Conservation (phyloP, 2,888 invertebrate genomes). For the Drosophila mimetica region DNA sequence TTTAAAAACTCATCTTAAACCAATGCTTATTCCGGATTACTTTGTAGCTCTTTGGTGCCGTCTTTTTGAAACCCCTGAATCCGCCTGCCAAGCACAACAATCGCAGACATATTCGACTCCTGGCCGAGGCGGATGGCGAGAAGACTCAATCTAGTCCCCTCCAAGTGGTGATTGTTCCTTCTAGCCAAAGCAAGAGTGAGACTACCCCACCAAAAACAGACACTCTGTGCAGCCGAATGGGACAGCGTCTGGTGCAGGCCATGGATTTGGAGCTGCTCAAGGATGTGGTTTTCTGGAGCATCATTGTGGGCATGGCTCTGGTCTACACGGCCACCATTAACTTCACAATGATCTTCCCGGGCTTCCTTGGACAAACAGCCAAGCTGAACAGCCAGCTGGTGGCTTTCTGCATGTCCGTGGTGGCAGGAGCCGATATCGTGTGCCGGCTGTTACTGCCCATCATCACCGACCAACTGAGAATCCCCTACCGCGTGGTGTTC, state of each 20-base stretch:
- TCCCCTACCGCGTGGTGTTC: conserved; percentile 87
- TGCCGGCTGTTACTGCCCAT: conserved; percentile 88
- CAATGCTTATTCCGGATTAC: neutral
- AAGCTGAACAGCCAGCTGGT: conserved; percentile 85
- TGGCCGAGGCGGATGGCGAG: conserved; percentile 58
- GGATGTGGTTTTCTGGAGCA: conserved; percentile 88
- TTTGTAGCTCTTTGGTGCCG: conserved; percentile 86
- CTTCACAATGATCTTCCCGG: conserved; percentile 89
- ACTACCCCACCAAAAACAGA: conserved; percentile 11
- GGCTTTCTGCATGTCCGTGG: conserved; percentile 89
- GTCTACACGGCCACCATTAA: conserved; percentile 89
- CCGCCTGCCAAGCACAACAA: conserved; percentile 80
- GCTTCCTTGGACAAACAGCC: conserved; percentile 85
- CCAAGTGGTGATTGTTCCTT: conserved; percentile 49
- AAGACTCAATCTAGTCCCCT: conserved; percentile 48
- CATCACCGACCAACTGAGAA: conserved; percentile 87
- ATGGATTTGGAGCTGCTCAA: conserved; percentile 88
- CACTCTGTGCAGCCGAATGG: conserved; percentile 68
- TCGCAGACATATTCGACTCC: conserved; percentile 74
- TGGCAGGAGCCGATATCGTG: conserved; percentile 88
- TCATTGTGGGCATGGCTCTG: conserved; percentile 88
- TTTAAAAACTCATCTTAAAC: neutral
- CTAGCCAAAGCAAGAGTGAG: conserved; percentile 9
- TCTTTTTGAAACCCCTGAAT: conserved; percentile 87
- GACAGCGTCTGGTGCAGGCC: conserved; percentile 83